Percentiles rank a stretch among this genome's conserved stretches.
Conservation (phyloP, 2,113 vertebrate genomes). For the Podarcis raffonei region DNA sequence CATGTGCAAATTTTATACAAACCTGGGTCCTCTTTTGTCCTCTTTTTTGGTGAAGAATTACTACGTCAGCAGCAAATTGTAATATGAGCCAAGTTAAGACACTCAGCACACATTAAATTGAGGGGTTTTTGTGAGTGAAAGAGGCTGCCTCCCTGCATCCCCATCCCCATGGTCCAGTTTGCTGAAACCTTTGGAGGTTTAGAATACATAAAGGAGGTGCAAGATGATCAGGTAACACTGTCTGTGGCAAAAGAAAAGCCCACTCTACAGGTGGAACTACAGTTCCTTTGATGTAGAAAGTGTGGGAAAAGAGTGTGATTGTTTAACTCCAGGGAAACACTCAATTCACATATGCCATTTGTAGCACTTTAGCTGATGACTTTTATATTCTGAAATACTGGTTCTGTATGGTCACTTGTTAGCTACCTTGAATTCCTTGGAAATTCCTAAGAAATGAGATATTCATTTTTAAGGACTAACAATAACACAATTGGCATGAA, state of each 20-base stretch:
- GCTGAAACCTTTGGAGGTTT: neutral
- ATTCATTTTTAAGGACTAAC: no score
- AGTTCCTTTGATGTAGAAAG: neutral
- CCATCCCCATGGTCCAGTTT: neutral
- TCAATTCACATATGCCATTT: neutral
- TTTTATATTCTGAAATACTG: no score
- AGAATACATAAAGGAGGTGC: neutral
- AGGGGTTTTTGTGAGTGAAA: neutral
- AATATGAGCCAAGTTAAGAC: neutral
- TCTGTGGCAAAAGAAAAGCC: neutral
- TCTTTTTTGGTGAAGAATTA: no score
- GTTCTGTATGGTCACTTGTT: no score
- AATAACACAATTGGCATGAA: neutral
- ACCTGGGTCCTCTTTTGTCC: no score
- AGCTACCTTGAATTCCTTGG: neutral
- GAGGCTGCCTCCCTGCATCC: no score
- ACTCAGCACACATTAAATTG: neutral
- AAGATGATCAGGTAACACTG: neutral
- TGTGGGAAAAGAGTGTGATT: neutral
- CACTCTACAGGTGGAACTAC: neutral
- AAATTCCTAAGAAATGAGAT: neutral
- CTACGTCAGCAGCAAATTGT: no score
- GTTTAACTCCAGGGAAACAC: neutral
- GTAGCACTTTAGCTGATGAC: neutral
- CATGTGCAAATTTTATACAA: no score